Percentiles rank a stretch among this genome's conserved stretches.
Conservation (phyloP, 2,797 vertebrate species). For the Sebastes cheni region DNA sequence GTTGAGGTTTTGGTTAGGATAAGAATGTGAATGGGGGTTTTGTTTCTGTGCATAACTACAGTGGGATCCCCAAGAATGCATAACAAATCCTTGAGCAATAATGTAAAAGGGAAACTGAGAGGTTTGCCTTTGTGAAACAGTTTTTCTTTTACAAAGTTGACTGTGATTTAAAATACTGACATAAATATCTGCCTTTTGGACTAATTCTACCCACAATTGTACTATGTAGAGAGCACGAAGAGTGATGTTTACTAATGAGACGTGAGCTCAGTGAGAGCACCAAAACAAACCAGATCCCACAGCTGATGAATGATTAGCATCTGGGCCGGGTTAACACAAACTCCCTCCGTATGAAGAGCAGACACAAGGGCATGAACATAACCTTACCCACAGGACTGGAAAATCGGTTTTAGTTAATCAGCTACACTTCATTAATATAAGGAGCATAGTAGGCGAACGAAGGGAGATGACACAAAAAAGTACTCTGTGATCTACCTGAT, state of each 20-base stretch:
- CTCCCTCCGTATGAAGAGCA: slow-evolving; percentile 9
- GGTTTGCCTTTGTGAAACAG: slow-evolving; percentile 13
- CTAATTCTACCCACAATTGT: background rate
- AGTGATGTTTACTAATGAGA: slow-evolving; percentile 6
- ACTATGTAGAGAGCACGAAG: background rate
- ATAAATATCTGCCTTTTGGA: background rate
- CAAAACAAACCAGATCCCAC: slow-evolving; percentile 21
- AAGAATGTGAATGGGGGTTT: slow-evolving; percentile 4
- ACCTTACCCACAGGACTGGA: slow-evolving; percentile 58
- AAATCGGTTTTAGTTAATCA: slow-evolving; percentile 74
- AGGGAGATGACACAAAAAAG: background rate
- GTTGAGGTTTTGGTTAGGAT: background rate
- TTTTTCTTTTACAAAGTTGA: background rate
- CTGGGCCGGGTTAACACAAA: slow-evolving; percentile 25
- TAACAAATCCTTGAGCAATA: background rate
- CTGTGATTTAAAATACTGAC: background rate
- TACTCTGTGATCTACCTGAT: background rate
- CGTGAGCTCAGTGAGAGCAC: slow-evolving; percentile 6
- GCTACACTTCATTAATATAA: slow-evolving; percentile 44
- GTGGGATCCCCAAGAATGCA: background rate
- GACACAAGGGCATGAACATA: slow-evolving; percentile 34
- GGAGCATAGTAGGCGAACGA: background rate
- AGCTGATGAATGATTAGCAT: slow-evolving; percentile 69
- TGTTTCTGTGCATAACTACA: background rate
- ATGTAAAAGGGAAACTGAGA: background rate